Evolutionary conservation across 2,888 invertebrate genomes (phyloP).

Genomic region (Idaea dimidiata): DNA sequence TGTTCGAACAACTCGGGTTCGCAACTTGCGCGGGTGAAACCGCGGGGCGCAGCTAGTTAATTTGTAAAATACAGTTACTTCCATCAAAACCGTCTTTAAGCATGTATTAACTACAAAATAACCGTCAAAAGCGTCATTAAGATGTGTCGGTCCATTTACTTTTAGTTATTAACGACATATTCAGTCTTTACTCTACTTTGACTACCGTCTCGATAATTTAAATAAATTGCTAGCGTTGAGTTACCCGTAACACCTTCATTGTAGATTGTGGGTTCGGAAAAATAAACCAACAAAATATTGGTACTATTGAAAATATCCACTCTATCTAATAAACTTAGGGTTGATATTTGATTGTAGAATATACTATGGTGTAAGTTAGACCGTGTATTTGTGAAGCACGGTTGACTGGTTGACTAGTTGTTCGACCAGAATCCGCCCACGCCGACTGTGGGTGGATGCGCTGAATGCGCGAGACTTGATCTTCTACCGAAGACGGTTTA

Average conservation of each 20-base stretch:
- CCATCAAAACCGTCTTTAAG: conserved; percentile 27
- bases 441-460: conserved; percentile 41
- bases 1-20: too few species aligned
- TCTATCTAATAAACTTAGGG: background rate
- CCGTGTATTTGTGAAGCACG: conserved; percentile 17
- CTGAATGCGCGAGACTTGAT: conserved; percentile 31
- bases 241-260: conserved; percentile 37
- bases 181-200: conserved; percentile 36
- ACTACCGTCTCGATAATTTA: conserved; percentile 46
- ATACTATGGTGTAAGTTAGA: background rate
- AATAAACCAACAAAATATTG: conserved; percentile 1
- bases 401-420: conserved; percentile 35
- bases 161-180: conserved; percentile 27
- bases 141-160: conserved; percentile 28
- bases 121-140: conserved; percentile 27
- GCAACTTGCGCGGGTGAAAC: too few species aligned
- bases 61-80: conserved; percentile 18
- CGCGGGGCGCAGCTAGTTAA: too few species aligned
- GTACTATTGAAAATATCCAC: background rate
- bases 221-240: conserved; percentile 49
- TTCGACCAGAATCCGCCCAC: conserved; percentile 34
- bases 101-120: conserved; percentile 26
- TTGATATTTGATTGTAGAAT: background rate
- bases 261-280: conserved; percentile 16
- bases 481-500: conserved; percentile 28